Evolutionary conservation across 2,888 invertebrate species (phyloP), one percentile per base, ranked within the genome.

Genomic region (Aphodius granarius): DNA sequence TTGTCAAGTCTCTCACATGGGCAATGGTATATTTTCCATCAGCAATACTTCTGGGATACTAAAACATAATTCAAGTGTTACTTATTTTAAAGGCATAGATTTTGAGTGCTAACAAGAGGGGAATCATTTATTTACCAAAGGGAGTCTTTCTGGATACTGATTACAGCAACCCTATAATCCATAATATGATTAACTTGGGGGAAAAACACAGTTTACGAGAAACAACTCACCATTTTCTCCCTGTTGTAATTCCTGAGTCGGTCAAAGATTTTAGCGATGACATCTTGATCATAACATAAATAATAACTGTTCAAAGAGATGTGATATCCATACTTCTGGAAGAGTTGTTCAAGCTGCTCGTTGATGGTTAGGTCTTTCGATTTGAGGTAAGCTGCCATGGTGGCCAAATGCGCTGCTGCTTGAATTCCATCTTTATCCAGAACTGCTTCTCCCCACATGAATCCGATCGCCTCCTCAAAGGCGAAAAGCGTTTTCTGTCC

Each of bases 401-500:
- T 94, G 5, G 94, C 93, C 74, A 94, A 87, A 73, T 93, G 91
- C 16, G 93, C 93, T 0, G 96, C 96, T 0, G 98, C 98, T 62
- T 94, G 94, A 0, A 99, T 91, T 0, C 99, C 99, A 87, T 99
- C 99, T 85, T 99, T 99, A 86, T 99, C 99, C 3, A 97, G 89
- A 3, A 98, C 97, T 4, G 89, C 88, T 2, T 92, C 90, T n/a
- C 94, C 94, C 84, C 95, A 95, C 98, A 99, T 98, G 85, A 95
- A 99, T 0, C 98, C 99, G 84, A 99, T 98, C 0, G 99, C 98
- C 88, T 99, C 99, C 86, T 99, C 99, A 87, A 95, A 99, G 0
- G 98, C 97, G 87, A 98, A 97, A 73, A 99, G 86, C 0, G 98
- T 95, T 9, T 89, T 87, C 82, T 95, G 95, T 22, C 93, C 94